Conservation (phyloP, 2,797 vertebrate species). For the Anniella stebbinsi region DNA sequence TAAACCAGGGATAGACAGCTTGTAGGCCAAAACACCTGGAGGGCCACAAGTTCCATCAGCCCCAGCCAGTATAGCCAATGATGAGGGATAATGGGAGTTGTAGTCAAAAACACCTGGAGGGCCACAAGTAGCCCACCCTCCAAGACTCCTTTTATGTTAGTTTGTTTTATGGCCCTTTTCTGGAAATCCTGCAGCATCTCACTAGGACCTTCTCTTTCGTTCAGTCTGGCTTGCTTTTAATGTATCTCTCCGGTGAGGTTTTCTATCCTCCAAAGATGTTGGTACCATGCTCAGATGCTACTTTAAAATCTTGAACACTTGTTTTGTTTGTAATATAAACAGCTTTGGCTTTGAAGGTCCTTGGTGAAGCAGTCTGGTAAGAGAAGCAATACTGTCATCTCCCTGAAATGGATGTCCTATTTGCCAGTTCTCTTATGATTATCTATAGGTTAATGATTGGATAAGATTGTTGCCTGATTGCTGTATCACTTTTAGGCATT, state of each 20-base stretch:
- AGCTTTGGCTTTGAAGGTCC: neutral
- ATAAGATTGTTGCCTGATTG: constrained; percentile 21
- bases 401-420: neutral
- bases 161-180: neutral
- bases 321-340: neutral
- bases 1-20: too few species aligned
- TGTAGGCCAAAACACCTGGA: too few species aligned
- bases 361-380: neutral
- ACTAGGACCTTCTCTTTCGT: neutral
- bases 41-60: too few species aligned
- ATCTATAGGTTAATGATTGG: neutral
- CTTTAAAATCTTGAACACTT: neutral
- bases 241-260: neutral
- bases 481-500: constrained; percentile 83
- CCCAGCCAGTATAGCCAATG: too few species aligned
- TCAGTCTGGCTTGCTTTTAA: neutral
- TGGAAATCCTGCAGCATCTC: neutral
- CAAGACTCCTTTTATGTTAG: neutral
- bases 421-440: neutral
- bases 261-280: neutral
- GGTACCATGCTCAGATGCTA: too few species aligned
- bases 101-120: too few species aligned
- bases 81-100: too few species aligned
- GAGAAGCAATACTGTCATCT: neutral
- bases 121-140: too few species aligned